Percentiles rank a stretch among this genome's conserved stretches.
These are phyloP conservation scores for Pseudolycoriella hygida DNA, from an alignment of 2,888 invertebrate species.

Conservation along the genomic window DNA sequence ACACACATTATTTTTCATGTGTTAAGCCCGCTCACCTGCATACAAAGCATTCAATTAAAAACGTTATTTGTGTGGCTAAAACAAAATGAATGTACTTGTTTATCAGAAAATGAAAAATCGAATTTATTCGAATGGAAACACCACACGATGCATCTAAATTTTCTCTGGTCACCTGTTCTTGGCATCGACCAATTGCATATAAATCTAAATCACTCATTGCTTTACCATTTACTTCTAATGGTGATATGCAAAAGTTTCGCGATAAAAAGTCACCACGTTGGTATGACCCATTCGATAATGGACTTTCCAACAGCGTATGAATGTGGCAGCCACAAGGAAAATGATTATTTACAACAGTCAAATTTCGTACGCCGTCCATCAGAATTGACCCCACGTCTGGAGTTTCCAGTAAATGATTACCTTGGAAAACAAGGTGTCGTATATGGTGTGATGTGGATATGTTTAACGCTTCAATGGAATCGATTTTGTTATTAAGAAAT, in stretches of 20 bases:
- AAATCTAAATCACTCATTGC: conserved; percentile 50
- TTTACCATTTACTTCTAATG: conserved; percentile 63
- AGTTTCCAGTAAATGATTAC: conserved; percentile 67
- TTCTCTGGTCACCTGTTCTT: conserved; percentile 46
- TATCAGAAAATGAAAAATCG: not conserved
- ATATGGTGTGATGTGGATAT: conserved; percentile 54
- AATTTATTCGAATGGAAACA: conserved; percentile 2
- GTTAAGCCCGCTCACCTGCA: not conserved
- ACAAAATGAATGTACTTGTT: not conserved
- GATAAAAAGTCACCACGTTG: conserved; percentile 44
- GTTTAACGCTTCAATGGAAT: conserved; percentile 57
- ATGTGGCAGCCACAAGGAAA: conserved; percentile 77
- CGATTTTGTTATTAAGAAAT: conserved; percentile 71
- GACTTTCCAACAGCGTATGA: conserved; percentile 56
- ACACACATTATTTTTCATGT: too few species aligned
- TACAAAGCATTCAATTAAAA: conserved; percentile 1
- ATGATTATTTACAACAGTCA: conserved; percentile 61
- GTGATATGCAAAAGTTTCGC: conserved; percentile 72
- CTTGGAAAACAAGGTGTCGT: conserved; percentile 52
- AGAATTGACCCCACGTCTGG: conserved; percentile 48
- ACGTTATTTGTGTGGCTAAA: not conserved
- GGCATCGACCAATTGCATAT: conserved; percentile 45
- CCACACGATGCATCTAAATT: conserved; percentile 37
- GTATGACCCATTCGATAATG: conserved; percentile 48
- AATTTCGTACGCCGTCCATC: conserved; percentile 50